These are phyloP conservation scores for Lissonota sp. DNA, from an alignment of 2,888 invertebrate genomes.

Conservation along the genomic window DNA sequence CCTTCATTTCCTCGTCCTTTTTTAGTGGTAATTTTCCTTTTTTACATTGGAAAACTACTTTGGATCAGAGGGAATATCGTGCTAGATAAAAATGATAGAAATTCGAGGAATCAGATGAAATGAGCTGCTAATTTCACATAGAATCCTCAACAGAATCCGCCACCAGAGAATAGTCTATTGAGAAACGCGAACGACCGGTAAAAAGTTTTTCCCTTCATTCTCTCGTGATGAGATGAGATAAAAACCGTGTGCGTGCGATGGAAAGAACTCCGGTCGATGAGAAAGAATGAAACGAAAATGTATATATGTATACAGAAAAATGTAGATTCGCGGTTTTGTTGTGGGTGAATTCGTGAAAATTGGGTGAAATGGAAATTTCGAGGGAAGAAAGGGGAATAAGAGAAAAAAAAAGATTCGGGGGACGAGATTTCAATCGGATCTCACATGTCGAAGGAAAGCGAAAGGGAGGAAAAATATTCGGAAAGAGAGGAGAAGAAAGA, in stretches of 20 bases:
- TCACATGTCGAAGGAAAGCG: constrained; percentile 1
- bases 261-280: constrained; percentile 14
- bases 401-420: constrained; percentile 31
- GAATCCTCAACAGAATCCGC: too few relatives aligned
- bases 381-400: constrained; percentile 38
- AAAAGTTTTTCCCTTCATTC: constrained; percentile 53
- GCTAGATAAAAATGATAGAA: too few relatives aligned
- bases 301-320: constrained; percentile 39
- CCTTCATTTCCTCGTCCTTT: too few relatives aligned
- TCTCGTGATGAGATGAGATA: constrained; percentile 35
- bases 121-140: too few relatives aligned
- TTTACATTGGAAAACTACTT: too few relatives aligned
- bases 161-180: constrained; percentile 46
- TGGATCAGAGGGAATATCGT: too few relatives aligned
- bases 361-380: constrained; percentile 63
- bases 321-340: constrained; percentile 50
- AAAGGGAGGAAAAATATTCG: not conserved
- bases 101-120: too few relatives aligned
- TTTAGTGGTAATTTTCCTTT: too few relatives aligned
- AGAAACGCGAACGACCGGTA: constrained; percentile 58
- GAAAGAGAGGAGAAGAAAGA: constrained; percentile 25
- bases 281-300: constrained; percentile 39
- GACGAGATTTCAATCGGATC: constrained; percentile 65
- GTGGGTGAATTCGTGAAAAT: constrained; percentile 58
- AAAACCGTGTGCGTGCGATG: constrained; percentile 29